phyloP scores from a whole-genome alignment of 2,113 vertebrate species.

The Cynopterus brachyotis region DNA sequence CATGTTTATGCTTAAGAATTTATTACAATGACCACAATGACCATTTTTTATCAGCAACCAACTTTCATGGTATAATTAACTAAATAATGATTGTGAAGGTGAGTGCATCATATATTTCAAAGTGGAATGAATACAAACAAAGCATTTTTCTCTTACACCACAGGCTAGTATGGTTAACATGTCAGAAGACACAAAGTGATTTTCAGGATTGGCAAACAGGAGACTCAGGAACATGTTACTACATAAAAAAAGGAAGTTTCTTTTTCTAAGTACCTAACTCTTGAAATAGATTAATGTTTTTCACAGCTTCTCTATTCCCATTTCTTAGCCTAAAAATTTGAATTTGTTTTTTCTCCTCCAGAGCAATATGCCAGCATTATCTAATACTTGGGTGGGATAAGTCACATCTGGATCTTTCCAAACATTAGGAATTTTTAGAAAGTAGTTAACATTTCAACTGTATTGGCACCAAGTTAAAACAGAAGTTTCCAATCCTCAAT shows the following conservation, averaged over 20 bases:
- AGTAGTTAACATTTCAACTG: conserved; percentile 5
- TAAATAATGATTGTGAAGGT: background rate
- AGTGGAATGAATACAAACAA: background rate
- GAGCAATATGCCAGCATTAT: background rate
- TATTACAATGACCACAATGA: background rate
- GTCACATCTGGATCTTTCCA: background rate
- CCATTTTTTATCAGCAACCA: background rate
- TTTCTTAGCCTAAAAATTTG: background rate
- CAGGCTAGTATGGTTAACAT: background rate
- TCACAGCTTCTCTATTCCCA: background rate
- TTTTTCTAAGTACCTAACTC: background rate
- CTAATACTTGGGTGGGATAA: background rate
- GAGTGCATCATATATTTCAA: background rate
- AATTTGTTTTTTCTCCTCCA: background rate
- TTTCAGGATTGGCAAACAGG: background rate
- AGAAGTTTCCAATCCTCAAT: background rate
- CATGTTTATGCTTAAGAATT: background rate
- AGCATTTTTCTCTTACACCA: background rate
- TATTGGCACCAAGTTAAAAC: conserved; percentile 8
- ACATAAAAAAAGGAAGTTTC: background rate
- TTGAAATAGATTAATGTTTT: background rate
- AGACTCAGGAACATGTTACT: background rate
- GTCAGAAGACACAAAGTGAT: background rate
- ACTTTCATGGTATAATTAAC: background rate
- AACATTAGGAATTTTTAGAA: conserved; percentile 32